These are phyloP conservation scores for Chloropsis hardwickii DNA, from an alignment of 2,113 vertebrate genomes.

Conservation along the genomic window DNA sequence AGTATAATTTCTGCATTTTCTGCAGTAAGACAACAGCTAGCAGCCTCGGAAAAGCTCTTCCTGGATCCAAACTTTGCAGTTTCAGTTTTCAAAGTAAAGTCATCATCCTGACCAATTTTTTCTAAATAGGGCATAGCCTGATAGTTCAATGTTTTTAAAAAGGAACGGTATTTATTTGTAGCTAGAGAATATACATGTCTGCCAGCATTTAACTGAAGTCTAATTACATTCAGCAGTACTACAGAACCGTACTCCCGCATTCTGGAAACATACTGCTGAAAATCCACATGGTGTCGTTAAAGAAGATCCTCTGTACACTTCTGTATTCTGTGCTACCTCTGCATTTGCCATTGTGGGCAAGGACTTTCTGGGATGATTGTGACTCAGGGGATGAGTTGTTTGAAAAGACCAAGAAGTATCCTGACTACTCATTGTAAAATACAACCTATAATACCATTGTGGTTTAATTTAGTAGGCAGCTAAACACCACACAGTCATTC, in stretches of 20 bases:
- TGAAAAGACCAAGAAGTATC: background rate
- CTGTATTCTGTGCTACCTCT: background rate
- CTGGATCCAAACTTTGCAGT: background rate
- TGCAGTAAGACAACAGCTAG: background rate
- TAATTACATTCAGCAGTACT: background rate
- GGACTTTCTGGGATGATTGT: background rate
- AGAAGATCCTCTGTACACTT: background rate
- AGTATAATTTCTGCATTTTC: background rate
- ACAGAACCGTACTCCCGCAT: background rate
- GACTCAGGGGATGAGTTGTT: background rate
- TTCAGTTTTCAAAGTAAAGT: background rate
- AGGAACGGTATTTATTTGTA: background rate
- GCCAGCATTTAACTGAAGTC: background rate
- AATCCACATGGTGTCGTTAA: background rate
- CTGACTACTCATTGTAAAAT: background rate
- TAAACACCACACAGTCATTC: too few relatives aligned
- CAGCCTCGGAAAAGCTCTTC: background rate
- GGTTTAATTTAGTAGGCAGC: background rate
- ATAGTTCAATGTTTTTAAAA: background rate
- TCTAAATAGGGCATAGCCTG: background rate
- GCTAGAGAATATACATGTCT: background rate
- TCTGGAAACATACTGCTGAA: background rate
- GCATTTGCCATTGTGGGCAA: background rate
- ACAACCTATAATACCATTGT: background rate
- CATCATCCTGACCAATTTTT: background rate